phyloP scores from a whole-genome alignment of 2,888 invertebrate species.

The Oxycera nigricornis region DNA sequence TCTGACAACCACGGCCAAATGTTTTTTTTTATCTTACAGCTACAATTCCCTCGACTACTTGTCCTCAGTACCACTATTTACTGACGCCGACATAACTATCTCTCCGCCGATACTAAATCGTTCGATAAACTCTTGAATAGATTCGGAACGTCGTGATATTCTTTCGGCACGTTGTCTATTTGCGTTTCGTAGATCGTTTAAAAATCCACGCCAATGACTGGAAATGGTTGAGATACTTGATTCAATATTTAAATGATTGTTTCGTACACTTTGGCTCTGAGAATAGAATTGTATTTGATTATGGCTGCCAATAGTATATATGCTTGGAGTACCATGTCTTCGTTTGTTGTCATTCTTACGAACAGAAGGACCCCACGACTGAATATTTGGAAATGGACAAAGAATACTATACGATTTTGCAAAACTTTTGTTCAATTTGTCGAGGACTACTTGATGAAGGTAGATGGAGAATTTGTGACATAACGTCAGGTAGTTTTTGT shows the following conservation, averaged over 20 bases:
- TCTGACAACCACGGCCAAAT: no score
- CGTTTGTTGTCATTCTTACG: conserved; percentile 3
- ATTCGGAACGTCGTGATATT: conserved; percentile 7
- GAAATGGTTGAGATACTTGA: not conserved
- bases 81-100: not conserved
- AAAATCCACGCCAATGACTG: conserved; percentile 12
- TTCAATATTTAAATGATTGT: not conserved
- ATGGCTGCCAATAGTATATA: not conserved
- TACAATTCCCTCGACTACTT: not conserved
- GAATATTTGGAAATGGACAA: no score
- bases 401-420: no score
- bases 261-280: not conserved
- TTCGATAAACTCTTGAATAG: conserved; percentile 22
- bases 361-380: no score
- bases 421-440: no score
- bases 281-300: not conserved
- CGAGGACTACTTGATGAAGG: no score
- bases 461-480: no score
- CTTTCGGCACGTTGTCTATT: conserved; percentile 11
- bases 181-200: not conserved
- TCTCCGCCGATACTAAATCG: not conserved
- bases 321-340: not conserved
- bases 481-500: no score
- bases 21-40: no score
- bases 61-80: not conserved